Evolutionary conservation across 2,113 vertebrate species (phyloP).

Genomic region (Limanda limanda): DNA sequence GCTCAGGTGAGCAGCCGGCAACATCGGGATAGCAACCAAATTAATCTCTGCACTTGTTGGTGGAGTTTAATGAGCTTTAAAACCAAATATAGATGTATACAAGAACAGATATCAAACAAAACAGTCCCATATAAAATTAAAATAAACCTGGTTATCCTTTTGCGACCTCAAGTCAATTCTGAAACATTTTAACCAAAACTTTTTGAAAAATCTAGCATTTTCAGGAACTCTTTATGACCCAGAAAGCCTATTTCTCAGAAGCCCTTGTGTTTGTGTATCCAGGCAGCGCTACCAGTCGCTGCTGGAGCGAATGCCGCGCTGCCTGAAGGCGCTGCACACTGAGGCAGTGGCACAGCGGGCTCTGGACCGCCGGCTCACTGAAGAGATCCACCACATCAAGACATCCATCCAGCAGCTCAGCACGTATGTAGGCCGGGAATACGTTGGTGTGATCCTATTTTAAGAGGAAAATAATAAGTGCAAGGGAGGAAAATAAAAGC

Average conservation of each 20-base stretch:
- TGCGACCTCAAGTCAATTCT: neutral
- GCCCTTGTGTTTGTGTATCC: conserved; percentile 26
- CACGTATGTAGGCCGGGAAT: conserved; percentile 81
- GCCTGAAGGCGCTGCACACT: conserved; percentile 86
- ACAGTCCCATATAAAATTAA: too few species aligned
- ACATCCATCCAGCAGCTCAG: conserved; percentile 83
- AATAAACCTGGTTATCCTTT: neutral
- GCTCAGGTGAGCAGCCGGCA: conserved; percentile 83
- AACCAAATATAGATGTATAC: neutral
- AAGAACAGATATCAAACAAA: too few species aligned
- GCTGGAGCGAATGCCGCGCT: conserved; percentile 84
- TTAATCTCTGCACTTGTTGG: too few species aligned
- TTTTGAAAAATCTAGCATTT: neutral
- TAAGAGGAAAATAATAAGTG: neutral
- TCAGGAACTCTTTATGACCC: neutral
- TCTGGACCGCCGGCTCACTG: conserved; percentile 84
- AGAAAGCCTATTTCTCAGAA: too few species aligned
- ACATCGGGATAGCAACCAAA: neutral
- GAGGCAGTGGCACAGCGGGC: conserved; percentile 85
- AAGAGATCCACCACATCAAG: conserved; percentile 87
- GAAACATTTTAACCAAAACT: neutral
- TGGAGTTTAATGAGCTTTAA: neutral
- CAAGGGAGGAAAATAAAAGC: neutral
- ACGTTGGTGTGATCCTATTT: neutral
- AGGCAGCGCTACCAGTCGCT: conserved; percentile 88